Evolutionary conservation across 2,797 vertebrate genomes (phyloP).

Genomic region (Manis pentadactyla): DNA sequence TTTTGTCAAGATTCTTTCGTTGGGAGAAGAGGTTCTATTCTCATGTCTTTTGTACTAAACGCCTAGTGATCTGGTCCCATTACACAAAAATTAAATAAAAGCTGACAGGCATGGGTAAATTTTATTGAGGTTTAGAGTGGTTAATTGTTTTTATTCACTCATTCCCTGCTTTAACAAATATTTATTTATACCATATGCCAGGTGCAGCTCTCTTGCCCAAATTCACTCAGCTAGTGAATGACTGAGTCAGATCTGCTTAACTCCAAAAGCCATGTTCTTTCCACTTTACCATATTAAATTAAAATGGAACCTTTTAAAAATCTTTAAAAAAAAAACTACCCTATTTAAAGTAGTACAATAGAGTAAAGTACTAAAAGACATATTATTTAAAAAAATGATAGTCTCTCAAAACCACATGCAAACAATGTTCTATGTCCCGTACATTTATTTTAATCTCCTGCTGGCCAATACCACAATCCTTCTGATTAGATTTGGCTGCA

Average conservation of each 20-base stretch:
- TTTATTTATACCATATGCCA: neutral
- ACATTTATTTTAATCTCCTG: slow-evolving; percentile 46
- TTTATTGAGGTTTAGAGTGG: neutral
- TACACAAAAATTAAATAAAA: slow-evolving; percentile 17
- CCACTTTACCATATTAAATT: neutral
- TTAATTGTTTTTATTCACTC: neutral
- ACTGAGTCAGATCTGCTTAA: neutral
- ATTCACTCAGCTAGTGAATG: neutral
- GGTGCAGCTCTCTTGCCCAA: neutral
- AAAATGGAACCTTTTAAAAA: slow-evolving; percentile 21
- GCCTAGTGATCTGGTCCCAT: neutral
- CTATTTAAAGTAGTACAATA: neutral
- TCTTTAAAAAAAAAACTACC: no score
- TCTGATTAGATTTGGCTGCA: slow-evolving; percentile 64
- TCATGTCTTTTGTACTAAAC: neutral
- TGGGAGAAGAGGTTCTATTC: neutral
- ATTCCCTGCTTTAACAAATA: neutral
- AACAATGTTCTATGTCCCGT: slow-evolving; percentile 8
- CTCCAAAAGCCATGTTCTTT: neutral
- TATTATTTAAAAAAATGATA: slow-evolving; percentile 50
- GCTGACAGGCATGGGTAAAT: neutral
- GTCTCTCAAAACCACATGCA: slow-evolving; percentile 57
- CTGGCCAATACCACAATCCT: slow-evolving; percentile 46
- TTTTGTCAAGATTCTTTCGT: neutral
- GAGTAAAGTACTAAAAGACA: slow-evolving; percentile 1